phyloP scores from a whole-genome alignment of 2,797 vertebrate species.

The Tauraco hartlaubi region DNA sequence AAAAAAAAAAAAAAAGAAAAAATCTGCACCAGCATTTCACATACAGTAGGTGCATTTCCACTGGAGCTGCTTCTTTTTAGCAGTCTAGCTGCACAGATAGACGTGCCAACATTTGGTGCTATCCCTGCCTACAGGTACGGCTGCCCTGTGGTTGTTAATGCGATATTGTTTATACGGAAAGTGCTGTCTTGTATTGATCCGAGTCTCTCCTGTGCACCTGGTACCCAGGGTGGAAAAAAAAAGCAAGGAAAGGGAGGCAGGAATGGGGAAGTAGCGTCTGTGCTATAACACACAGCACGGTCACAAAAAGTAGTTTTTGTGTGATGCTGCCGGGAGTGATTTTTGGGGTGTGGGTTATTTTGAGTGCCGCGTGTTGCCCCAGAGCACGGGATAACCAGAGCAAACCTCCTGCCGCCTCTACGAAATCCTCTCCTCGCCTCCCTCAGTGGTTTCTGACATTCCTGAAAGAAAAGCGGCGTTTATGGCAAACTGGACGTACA shows the following conservation, averaged over 20 bases:
- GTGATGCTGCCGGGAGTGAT: not conserved
- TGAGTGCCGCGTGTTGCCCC: not conserved
- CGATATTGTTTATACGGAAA: slow-evolving; percentile 58
- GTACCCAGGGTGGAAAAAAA: not conserved
- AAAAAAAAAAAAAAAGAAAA: slow-evolving; percentile 45
- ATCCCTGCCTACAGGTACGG: slow-evolving; percentile 69
- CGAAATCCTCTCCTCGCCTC: not conserved
- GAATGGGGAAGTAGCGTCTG: not conserved
- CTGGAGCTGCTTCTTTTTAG: slow-evolving; percentile 75
- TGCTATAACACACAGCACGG: not conserved
- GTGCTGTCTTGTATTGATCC: slow-evolving; percentile 52
- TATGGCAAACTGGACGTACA: not conserved
- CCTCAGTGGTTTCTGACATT: not conserved
- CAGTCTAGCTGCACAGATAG: slow-evolving; percentile 74
- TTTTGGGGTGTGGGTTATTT: not conserved
- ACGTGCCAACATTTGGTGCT: slow-evolving; percentile 75
- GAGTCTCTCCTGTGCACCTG: slow-evolving; percentile 51
- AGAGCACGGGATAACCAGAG: not conserved
- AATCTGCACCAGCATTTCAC: slow-evolving; percentile 83
- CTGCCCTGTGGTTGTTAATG: slow-evolving; percentile 71
- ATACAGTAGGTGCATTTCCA: slow-evolving; percentile 81
- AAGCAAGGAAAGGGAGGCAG: slow-evolving; percentile 11
- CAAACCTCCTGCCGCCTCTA: slow-evolving; percentile 19
- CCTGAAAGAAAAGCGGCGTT: not conserved
- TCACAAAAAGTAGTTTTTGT: slow-evolving; percentile 51